Percentiles rank a stretch among this genome's conserved stretches.
phyloP scores from a whole-genome alignment of 2,797 vertebrate genomes.

The Phyllotis vaccarum region DNA sequence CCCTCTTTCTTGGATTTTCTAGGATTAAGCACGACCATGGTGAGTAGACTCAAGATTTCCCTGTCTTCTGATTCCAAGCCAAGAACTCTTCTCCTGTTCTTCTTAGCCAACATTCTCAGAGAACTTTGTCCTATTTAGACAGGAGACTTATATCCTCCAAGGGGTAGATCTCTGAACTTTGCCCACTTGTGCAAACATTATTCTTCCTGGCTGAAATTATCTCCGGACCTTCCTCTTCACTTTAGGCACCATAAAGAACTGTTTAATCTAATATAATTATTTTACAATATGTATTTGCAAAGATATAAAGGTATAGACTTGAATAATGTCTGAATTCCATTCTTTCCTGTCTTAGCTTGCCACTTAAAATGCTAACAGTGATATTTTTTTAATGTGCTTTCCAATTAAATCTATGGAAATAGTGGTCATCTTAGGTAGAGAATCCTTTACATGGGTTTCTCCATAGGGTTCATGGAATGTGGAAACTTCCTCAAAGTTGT shows the following conservation, averaged over 20 bases:
- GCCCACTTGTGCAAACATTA: not conserved
- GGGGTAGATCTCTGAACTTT: not conserved
- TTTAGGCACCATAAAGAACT: not conserved
- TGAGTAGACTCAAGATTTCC: not conserved
- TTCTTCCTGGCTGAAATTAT: not conserved
- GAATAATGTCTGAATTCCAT: not conserved
- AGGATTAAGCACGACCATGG: not conserved
- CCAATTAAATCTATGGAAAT: not conserved
- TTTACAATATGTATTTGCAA: not conserved
- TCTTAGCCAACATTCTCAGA: not conserved
- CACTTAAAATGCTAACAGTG: not conserved
- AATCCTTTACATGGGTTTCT: not conserved
- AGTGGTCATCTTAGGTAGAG: not conserved
- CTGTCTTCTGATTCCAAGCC: not conserved
- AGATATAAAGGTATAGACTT: constrained; percentile 1
- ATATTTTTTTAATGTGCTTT: not conserved
- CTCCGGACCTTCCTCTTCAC: not conserved
- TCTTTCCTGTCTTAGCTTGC: not conserved
- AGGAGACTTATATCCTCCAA: not conserved
- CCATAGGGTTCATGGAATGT: not conserved
- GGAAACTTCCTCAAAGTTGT: not conserved
- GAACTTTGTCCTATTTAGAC: not conserved
- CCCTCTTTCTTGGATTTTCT: not conserved
- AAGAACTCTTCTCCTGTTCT: not conserved
- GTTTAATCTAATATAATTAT: not conserved